Base-by-base conservation (phyloP, 1,140 invertebrate genomes). In the Hermetia illucens region DNA sequence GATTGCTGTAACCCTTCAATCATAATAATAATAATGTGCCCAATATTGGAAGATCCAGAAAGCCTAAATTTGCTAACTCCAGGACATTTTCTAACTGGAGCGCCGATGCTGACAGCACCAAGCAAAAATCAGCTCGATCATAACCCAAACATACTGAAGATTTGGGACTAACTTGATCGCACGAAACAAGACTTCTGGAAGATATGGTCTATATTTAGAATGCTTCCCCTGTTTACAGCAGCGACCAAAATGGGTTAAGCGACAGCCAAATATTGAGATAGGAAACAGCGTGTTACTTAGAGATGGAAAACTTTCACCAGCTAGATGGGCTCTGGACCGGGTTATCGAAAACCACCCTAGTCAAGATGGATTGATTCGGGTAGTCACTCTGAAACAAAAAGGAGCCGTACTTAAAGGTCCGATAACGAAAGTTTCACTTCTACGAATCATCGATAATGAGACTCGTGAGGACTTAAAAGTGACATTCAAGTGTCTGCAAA, bases 271-370 rank as follows among this genome's bases (percentile, higher is more conserved):
- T 16, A 12, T 52, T 3, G 41, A 44, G 22, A 27, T 32, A 9
- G 46, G 44, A 20, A 44, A 48, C 32, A 30, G 44, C 34, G 50
- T 45, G 19, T 33, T 46, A 1, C 6, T 50, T 1, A 44, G 40
- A 20, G 44, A 52, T 3, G 40, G 41, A 30, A 50, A 44, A 34
- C 9, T 45, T 21, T 41, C 44, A 9, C 47, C 45, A 8, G 17
- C 42, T 17, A 44, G 41, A 30, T 53, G 51, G 49, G 16, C 45
- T 20, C 34, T 55, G 4, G 42, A 36, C n/a, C 41, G 44, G 15
- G 29, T 52, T n/a, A n/a, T 12, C 3, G 22, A 35, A 34, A 19
- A 45, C 2, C 44, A 34, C 36, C 43, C 39, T 12, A 47, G 52
- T 24, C 8, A 30, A 6, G 50, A 55, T 31, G 41, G 40, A 8